These are phyloP conservation scores for Celastrina argiolus DNA, from an alignment of 2,888 invertebrate species.

Conservation along the genomic window DNA sequence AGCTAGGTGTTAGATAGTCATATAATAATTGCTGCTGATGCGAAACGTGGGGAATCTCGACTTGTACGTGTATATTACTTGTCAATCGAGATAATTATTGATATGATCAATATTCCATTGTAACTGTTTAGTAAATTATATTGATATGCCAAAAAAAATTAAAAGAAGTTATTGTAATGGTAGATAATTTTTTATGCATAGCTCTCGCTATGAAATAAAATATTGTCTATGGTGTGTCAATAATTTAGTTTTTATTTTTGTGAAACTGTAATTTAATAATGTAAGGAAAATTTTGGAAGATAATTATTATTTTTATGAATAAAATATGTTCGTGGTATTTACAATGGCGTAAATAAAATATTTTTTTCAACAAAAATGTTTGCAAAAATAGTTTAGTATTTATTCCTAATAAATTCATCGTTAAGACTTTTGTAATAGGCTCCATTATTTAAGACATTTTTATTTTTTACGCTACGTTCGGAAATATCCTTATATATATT, in stretches of 20 bases:
- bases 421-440: not conserved
- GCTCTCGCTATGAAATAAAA: not conserved
- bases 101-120: not conserved
- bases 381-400: not conserved
- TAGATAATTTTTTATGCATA: not conserved
- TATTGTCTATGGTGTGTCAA: not conserved
- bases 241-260: constrained; percentile 1
- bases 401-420: not conserved
- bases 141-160: not conserved
- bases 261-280: not conserved
- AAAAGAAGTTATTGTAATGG: constrained; percentile 3
- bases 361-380: not conserved
- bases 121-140: not conserved
- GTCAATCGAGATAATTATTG: constrained; percentile 1
- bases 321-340: not conserved
- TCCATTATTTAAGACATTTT: not conserved
- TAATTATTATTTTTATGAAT: not conserved
- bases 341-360: not conserved
- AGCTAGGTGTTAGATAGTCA: constrained; percentile 19
- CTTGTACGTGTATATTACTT: not conserved
- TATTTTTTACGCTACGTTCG: not conserved
- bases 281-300: not conserved
- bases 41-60: not conserved
- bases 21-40: constrained; percentile 13
- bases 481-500: not conserved